These are phyloP conservation scores for Drosophila elegans DNA, from an alignment of 1,140 invertebrate genomes.

Conservation along the genomic window DNA sequence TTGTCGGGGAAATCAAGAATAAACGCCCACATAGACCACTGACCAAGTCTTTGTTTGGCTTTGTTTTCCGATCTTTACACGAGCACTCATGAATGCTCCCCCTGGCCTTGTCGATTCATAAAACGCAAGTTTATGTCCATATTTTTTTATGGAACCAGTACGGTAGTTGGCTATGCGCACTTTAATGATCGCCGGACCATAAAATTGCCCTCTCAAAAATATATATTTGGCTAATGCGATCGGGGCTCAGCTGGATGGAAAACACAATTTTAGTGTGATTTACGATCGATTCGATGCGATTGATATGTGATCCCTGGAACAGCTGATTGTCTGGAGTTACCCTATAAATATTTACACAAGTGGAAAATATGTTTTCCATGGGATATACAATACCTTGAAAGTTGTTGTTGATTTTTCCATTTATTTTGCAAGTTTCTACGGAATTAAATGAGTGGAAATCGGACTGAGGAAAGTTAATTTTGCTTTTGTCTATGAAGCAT, in stretches of 20 bases:
- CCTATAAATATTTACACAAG: slow-evolving; percentile 48
- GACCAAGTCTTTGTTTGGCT: slow-evolving; percentile 55
- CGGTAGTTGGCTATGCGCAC: slow-evolving; percentile 35
- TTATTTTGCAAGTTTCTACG: slow-evolving; percentile 30
- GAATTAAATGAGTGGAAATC: slow-evolving; percentile 24
- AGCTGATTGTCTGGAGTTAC: slow-evolving; percentile 46
- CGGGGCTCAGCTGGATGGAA: slow-evolving; percentile 23
- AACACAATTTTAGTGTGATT: slow-evolving; percentile 39
- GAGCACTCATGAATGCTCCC: slow-evolving; percentile 1
- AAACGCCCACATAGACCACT: slow-evolving; percentile 40
- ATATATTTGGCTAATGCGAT: slow-evolving; percentile 37
- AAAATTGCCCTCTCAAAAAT: slow-evolving; percentile 21
- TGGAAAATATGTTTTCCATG: slow-evolving; percentile 38
- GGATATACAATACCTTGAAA: slow-evolving; percentile 34
- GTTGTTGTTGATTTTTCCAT: slow-evolving; percentile 14
- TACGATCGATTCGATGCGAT: slow-evolving; percentile 31
- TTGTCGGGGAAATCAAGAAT: slow-evolving; percentile 18
- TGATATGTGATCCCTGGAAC: slow-evolving; percentile 39
- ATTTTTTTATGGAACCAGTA: slow-evolving; percentile 42
- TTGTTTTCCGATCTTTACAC: slow-evolving; percentile 15
- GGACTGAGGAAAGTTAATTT: slow-evolving; percentile 26
- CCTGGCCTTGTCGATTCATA: slow-evolving; percentile 26
- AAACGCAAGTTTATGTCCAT: slow-evolving; percentile 22
- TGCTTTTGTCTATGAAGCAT: slow-evolving; percentile 41
- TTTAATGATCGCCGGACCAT: slow-evolving; percentile 28